Conservation (phyloP, 2,797 vertebrate genomes). For the Betta splendens region DNA sequence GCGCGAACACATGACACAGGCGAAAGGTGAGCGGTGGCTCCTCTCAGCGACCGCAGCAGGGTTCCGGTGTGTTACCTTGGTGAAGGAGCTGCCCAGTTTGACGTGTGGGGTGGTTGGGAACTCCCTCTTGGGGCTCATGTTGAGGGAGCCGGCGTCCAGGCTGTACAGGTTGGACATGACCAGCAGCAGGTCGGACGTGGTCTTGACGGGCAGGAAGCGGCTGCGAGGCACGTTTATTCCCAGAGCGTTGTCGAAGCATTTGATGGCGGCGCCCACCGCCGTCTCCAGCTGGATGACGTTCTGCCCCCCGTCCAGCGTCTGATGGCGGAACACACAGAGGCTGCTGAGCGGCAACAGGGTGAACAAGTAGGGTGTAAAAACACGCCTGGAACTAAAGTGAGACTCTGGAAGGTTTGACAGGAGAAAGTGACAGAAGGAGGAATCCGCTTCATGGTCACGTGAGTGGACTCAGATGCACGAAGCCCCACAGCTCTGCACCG, state of each 20-base stretch:
- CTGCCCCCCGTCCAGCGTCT: constrained; percentile 95
- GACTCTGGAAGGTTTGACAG: not conserved
- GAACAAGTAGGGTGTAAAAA: no score
- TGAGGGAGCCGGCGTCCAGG: constrained; percentile 94
- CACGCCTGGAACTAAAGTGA: not conserved
- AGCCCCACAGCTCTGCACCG: not conserved
- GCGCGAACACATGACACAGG: not conserved
- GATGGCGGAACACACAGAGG: no score
- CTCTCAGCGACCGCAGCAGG: no score
- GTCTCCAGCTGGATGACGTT: constrained; percentile 98
- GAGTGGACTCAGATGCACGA: no score
- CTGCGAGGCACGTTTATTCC: constrained; percentile 98
- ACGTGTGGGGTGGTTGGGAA: constrained; percentile 96
- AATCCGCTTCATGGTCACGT: not conserved
- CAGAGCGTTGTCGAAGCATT: constrained; percentile 96
- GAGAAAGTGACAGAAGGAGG: constrained; percentile 2
- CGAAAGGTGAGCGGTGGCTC: no score
- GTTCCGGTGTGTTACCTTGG: constrained; percentile 84
- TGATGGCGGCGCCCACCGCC: constrained; percentile 96
- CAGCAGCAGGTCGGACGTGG: constrained; percentile 95
- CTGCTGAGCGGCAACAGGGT: no score
- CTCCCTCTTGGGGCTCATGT: constrained; percentile 95
- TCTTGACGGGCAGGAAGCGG: constrained; percentile 98
- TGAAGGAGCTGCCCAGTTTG: constrained; percentile 98
- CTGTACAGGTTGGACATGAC: constrained; percentile 99